Evolutionary conservation across 2,888 invertebrate genomes (phyloP).

Genomic region (Napeogenes sylphis): DNA sequence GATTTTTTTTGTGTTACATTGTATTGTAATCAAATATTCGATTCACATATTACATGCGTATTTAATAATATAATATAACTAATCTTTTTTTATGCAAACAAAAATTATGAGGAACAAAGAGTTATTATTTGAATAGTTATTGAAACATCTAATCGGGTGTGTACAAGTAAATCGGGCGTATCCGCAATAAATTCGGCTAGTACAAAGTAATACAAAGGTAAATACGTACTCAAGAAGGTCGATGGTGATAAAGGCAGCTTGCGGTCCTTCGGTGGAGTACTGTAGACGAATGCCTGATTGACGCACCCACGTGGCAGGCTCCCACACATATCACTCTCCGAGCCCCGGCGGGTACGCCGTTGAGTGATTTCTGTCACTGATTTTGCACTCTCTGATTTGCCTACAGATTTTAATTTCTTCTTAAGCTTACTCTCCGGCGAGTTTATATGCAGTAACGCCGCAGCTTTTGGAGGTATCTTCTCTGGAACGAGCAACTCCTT

Average conservation of each 20-base stretch:
- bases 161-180: too few species aligned
- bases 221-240: slow-evolving; percentile 70
- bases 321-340: slow-evolving; percentile 66
- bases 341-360: slow-evolving; percentile 61
- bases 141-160: too few species aligned
- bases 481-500: slow-evolving; percentile 69
- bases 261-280: slow-evolving; percentile 73
- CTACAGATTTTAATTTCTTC: slow-evolving; percentile 61
- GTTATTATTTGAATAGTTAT: too few species aligned
- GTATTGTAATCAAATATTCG: too few species aligned
- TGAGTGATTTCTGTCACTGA: slow-evolving; percentile 52
- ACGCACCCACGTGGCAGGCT: slow-evolving; percentile 59
- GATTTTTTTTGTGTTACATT: too few species aligned
- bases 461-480: slow-evolving; percentile 79
- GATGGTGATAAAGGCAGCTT: slow-evolving; percentile 65
- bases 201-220: slow-evolving; percentile 7
- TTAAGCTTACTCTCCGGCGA: slow-evolving; percentile 60
- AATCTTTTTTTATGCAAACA: too few species aligned
- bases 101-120: too few species aligned
- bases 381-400: slow-evolving; percentile 65
- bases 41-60: too few species aligned
- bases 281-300: slow-evolving; percentile 71
- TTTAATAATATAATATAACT: too few species aligned
- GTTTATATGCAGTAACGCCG: slow-evolving; percentile 79
- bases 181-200: slow-evolving; percentile 16